Conservation (phyloP, 2,113 vertebrate species). For the Phrynocephalus versicolor region DNA sequence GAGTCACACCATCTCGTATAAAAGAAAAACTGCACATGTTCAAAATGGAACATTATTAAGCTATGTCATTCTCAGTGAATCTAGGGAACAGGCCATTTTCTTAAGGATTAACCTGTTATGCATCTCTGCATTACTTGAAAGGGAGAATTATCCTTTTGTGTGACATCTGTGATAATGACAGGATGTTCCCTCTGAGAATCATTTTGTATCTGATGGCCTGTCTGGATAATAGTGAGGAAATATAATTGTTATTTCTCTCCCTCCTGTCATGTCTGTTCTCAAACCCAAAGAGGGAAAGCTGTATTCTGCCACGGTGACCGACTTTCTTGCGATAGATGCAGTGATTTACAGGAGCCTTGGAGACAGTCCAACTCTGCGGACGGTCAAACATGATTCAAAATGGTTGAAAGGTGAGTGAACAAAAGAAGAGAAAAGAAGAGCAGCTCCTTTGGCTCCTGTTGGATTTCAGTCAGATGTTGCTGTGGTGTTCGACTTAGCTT, state of each 20-base stretch:
- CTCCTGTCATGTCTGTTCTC: slow-evolving; percentile 46
- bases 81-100: slow-evolving; percentile 34
- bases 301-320: slow-evolving; percentile 97
- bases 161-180: slow-evolving; percentile 43
- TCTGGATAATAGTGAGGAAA: slow-evolving; percentile 53
- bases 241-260: slow-evolving; percentile 4
- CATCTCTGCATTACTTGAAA: slow-evolving; percentile 40
- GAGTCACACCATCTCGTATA: neutral
- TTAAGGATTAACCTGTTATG: slow-evolving; percentile 29
- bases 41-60: slow-evolving; percentile 23
- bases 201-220: slow-evolving; percentile 42
- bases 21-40: neutral
- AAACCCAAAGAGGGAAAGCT: slow-evolving; percentile 88
- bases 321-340: slow-evolving; percentile 97
- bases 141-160: slow-evolving; percentile 35
- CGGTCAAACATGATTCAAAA: slow-evolving; percentile 98
- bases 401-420: slow-evolving; percentile 95
- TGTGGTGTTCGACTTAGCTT: slow-evolving; percentile 9
- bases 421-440: neutral
- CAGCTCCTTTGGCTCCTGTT: slow-evolving; percentile 37
- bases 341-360: slow-evolving; percentile 99
- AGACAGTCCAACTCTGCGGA: slow-evolving; percentile 95
- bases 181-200: slow-evolving; percentile 40
- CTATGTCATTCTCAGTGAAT: slow-evolving; percentile 22
- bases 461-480: slow-evolving; percentile 39